Percentiles rank a stretch among this genome's conserved stretches.
phyloP scores from a whole-genome alignment of 53 echinoderm and acorn worm species.

The Hippasteria phrygiana region DNA sequence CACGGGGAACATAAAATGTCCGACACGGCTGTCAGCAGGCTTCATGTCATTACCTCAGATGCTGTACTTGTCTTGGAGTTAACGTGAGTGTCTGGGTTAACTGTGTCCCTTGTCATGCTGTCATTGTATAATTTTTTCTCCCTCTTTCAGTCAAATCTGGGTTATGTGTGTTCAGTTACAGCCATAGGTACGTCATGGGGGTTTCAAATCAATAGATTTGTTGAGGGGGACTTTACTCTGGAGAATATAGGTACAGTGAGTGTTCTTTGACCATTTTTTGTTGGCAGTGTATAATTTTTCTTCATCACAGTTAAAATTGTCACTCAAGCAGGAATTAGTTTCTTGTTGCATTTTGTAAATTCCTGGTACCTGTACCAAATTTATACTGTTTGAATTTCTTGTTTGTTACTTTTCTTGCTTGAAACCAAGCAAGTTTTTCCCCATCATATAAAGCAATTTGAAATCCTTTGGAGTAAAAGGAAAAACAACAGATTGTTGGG shows the following conservation, averaged over 20 bases:
- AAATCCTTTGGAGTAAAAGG: too few relatives aligned
- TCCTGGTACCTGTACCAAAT: too few relatives aligned
- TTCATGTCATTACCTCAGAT: conserved; percentile 10
- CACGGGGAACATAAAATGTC: background rate
- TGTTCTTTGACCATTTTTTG: background rate
- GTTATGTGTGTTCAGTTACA: conserved; percentile 8
- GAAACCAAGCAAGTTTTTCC: too few relatives aligned
- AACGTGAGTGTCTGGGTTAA: background rate
- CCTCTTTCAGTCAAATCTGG: conserved; percentile 4
- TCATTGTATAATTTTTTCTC: conserved; percentile 18
- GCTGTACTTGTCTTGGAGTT: background rate
- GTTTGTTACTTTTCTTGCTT: too few relatives aligned
- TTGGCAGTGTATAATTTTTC: background rate
- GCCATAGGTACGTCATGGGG: conserved; percentile 4
- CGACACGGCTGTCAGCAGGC: background rate
- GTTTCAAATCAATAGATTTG: conserved; percentile 24
- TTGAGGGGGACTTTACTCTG: background rate
- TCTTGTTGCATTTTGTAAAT: too few relatives aligned
- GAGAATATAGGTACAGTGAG: background rate
- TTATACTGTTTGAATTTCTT: too few relatives aligned
- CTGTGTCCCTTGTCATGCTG: conserved; percentile 17
- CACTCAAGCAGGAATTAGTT: too few relatives aligned
- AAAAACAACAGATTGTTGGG: too few relatives aligned
- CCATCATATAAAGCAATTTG: too few relatives aligned
- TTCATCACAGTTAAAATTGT: background rate